These are phyloP conservation scores for Odontothrips loti DNA, from an alignment of 2,888 invertebrate genomes.

Conservation along the genomic window DNA sequence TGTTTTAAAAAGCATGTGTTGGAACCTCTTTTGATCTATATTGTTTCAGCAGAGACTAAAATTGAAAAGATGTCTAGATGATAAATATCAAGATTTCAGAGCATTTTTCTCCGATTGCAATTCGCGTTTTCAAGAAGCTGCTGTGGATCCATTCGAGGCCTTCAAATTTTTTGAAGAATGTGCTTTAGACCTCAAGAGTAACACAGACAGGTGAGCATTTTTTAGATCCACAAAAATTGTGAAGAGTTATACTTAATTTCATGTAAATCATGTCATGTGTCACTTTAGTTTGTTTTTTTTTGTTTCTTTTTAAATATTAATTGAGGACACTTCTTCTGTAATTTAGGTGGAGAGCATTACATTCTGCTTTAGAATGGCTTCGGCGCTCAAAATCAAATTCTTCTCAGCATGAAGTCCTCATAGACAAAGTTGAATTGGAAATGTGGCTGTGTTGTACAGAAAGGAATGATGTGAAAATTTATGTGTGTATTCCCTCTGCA, in stretches of 20 bases:
- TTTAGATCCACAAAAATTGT: too few species aligned
- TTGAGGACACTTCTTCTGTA: neutral
- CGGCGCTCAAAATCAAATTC: neutral
- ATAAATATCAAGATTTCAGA: neutral
- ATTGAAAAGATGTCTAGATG: neutral
- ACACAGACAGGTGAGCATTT: neutral
- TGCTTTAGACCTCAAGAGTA: neutral
- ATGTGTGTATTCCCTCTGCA: neutral
- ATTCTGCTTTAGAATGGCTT: neutral
- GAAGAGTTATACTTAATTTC: too few species aligned
- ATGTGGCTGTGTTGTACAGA: constrained; percentile 47
- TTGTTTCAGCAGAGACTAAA: neutral
- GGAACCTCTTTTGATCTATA: neutral
- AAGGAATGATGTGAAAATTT: neutral
- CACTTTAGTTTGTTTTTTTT: neutral
- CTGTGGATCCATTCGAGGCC: neutral
- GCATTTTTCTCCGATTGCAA: neutral
- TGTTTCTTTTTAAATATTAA: neutral
- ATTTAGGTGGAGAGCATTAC: neutral
- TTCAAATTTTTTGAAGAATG: neutral
- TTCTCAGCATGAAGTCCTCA: constrained; percentile 29
- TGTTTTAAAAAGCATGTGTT: neutral
- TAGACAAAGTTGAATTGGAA: constrained; percentile 45
- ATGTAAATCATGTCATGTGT: neutral
- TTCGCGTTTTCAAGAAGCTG: neutral